Evolutionary conservation across 2,113 vertebrate species (phyloP), one percentile per base, ranked within the genome.

Genomic region (Pavo muticus): DNA sequence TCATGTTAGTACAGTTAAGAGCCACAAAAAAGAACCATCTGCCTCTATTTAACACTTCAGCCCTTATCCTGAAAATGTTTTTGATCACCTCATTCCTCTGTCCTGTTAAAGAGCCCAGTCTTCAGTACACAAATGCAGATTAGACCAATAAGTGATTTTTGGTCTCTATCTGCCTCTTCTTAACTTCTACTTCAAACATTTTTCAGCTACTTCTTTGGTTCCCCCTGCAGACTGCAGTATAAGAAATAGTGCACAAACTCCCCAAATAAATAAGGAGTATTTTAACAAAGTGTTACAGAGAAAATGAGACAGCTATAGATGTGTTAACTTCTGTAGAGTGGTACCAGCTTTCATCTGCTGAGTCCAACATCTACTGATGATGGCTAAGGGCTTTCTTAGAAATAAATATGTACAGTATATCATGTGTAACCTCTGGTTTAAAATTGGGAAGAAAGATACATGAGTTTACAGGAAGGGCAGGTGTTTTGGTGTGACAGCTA

Each of bases 271-370:
- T 68, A 7, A 35, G 71, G 68, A 80, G 19, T 16, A 7, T 44
- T 83, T 83, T 57, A 74, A 29, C 21, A 32, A 76, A 87, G 29
- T 48, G 18, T 59, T 59, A 59, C 30, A n/a, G 30, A 20, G 52
- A 45, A 57, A 84, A 32, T 14, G 37, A 91, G 63, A 45, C 27
- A 35, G 39, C 24, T n/a, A 11, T 25, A 80, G 27, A 40, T 44
- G 23, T 20, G 9, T 12, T 0, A 2, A 2, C 35, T 75, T 82
- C 47, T 5, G 0, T 40, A 37, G 63, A 72, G 40, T 6, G 14
- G 3, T 56, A 29, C 39, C 65, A 92, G 65, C 30, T 88, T 88
- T 70, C 25, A 81, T 11, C 23, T 0, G 0, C 35, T 21, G 18
- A 70, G 64, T 74, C 65, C 39, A 81, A 85, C 13, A 64, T 35